Conservation (phyloP, 2,888 invertebrate species). For the Ophion ventricosus region DNA sequence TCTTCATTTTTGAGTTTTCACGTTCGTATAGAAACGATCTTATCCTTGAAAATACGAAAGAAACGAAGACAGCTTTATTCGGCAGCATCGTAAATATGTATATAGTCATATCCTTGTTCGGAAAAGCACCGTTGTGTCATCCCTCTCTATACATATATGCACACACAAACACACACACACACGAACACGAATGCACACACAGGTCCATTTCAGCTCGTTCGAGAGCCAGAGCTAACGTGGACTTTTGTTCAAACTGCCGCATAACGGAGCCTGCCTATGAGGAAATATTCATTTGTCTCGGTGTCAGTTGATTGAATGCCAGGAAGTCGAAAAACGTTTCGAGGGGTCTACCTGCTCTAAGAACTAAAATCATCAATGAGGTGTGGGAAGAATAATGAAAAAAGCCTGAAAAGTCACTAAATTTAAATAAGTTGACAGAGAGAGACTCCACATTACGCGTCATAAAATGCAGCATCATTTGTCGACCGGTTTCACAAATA, state of each 20-base stretch:
- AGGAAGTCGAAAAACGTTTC: conserved; percentile 16
- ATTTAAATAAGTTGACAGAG: not conserved
- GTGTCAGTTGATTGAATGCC: conserved; percentile 39
- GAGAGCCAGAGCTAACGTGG: conserved; percentile 23
- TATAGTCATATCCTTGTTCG: not conserved
- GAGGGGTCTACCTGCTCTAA: conserved; percentile 2
- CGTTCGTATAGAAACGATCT: not conserved
- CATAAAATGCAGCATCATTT: no score
- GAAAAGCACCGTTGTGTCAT: not conserved
- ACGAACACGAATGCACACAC: conserved; percentile 4
- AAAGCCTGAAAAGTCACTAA: not conserved
- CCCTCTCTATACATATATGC: not conserved
- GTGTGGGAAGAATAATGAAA: not conserved
- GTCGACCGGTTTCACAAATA: no score
- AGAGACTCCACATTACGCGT: not conserved
- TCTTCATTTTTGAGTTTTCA: not conserved
- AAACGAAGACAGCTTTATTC: not conserved
- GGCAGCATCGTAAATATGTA: not conserved
- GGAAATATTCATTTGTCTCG: conserved; percentile 52
- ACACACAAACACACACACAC: conserved; percentile 2
- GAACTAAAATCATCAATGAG: conserved; percentile 2
- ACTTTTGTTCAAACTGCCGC: conserved; percentile 52
- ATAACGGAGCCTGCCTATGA: conserved; percentile 60
- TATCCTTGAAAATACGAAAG: not conserved
- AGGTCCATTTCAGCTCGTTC: not conserved